A percentile compares a stretch with the other conserved stretches of the same genome.
These are phyloP conservation scores for Myotis vivesi DNA, from an alignment of 2,797 vertebrate genomes.

Conservation along the genomic window DNA sequence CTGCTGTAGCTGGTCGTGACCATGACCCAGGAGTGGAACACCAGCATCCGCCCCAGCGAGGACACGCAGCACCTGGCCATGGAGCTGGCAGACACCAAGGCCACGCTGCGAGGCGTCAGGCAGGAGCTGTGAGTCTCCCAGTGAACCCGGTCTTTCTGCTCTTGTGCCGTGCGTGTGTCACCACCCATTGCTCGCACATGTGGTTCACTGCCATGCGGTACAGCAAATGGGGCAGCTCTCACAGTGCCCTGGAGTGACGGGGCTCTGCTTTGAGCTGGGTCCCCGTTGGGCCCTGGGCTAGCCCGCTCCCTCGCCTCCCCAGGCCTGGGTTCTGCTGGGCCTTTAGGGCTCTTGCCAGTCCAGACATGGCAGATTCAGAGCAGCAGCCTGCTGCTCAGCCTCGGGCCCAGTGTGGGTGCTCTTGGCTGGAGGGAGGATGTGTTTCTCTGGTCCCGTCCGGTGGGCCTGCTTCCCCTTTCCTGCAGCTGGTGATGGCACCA, in stretches of 20 bases:
- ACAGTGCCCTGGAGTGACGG: neutral
- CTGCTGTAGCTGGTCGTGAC: conserved; percentile 59
- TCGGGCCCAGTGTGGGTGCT: neutral
- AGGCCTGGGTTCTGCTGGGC: neutral
- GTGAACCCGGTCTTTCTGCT: neutral
- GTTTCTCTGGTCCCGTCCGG: rapidly evolving
- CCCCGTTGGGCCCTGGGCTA: rapidly evolving
- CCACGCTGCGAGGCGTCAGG: conserved; percentile 91
- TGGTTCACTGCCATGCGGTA: rapidly evolving
- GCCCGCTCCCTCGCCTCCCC: too few species aligned
- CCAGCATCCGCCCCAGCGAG: conserved; percentile 87
- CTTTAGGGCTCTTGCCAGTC: neutral
- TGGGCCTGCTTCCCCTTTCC: neutral
- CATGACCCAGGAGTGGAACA: conserved; percentile 78
- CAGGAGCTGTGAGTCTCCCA: conserved; percentile 94
- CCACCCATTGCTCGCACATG: rapidly evolving
- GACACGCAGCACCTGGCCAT: conserved; percentile 95
- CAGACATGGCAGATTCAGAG: rapidly evolving
- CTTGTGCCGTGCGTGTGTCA: neutral
- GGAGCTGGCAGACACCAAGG: conserved; percentile 94
- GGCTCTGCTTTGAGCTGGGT: too few species aligned
- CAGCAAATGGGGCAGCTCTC: rapidly evolving
- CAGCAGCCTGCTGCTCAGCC: neutral
- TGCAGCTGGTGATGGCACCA: neutral
- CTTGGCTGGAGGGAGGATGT: neutral